These are phyloP conservation scores for Pungitius pungitius DNA, from an alignment of 2,113 vertebrate genomes.

Conservation along the genomic window DNA sequence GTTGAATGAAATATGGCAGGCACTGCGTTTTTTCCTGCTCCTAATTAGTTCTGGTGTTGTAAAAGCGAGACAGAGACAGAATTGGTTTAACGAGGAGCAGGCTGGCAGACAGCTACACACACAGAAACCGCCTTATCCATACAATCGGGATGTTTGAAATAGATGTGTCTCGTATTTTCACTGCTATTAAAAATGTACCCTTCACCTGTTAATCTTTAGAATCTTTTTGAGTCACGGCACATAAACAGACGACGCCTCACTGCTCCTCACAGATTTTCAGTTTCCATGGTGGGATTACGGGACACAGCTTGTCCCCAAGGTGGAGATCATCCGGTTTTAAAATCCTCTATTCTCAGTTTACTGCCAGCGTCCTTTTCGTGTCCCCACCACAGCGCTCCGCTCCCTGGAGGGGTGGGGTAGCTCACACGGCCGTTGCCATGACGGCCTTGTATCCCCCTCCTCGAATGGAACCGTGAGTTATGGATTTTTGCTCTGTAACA, in stretches of 20 bases:
- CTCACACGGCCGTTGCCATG: constrained; percentile 35
- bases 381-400: constrained; percentile 12
- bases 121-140: neutral
- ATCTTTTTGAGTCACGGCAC: neutral
- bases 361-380: constrained; percentile 17
- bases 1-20: constrained; percentile 53
- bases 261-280: neutral
- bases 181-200: neutral
- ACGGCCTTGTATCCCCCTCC: constrained; percentile 16
- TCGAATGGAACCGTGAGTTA: constrained; percentile 47
- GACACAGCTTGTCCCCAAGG: constrained; percentile 11
- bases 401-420: constrained; percentile 1
- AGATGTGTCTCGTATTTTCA: constrained; percentile 22
- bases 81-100: constrained; percentile 44
- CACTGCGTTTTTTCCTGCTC: constrained; percentile 36
- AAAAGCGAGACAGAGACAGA: constrained; percentile 32
- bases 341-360: constrained; percentile 34
- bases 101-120: constrained; percentile 31
- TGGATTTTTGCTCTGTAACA: constrained; percentile 48
- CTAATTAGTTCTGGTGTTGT: constrained; percentile 48
- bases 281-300: neutral
- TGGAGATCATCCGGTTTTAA: constrained; percentile 26
- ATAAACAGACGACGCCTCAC: neutral
- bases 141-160: constrained; percentile 23
- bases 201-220: neutral